These are phyloP conservation scores for Oedothorax gibbosus DNA, from an alignment of 1,140 invertebrate species.

Conservation along the genomic window DNA sequence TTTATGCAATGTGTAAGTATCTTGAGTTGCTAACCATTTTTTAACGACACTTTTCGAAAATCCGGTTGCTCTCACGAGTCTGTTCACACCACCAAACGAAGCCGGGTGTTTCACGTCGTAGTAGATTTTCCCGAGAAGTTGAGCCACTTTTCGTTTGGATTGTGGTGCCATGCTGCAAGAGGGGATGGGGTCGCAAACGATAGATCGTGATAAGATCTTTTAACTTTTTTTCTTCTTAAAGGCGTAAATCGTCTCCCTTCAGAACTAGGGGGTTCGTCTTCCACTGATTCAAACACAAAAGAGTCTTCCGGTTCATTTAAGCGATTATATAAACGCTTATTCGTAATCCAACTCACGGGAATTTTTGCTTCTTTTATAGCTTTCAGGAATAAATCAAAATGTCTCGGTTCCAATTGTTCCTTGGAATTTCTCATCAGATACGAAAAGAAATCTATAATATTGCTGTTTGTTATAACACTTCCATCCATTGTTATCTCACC, in stretches of 20 bases:
- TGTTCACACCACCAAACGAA: neutral
- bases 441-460: conserved; percentile 9
- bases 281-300: no score
- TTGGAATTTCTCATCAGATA: conserved; percentile 17
- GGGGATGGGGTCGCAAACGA: no score
- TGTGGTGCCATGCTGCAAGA: no score
- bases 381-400: neutral
- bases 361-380: conserved; percentile 2
- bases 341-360: neutral
- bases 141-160: neutral
- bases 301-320: neutral
- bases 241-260: no score
- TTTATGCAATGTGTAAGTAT: conserved; percentile 17
- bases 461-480: neutral
- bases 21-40: neutral
- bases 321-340: neutral
- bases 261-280: no score
- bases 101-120: neutral
- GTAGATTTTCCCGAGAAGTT: neutral
- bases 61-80: neutral
- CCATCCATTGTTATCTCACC: conserved; percentile 6
- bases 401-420: neutral
- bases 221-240: neutral
- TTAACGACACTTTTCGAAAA: neutral
- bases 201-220: neutral